These are phyloP conservation scores for Onthophagus taurus DNA, from an alignment of 1,140 invertebrate genomes.

Conservation along the genomic window DNA sequence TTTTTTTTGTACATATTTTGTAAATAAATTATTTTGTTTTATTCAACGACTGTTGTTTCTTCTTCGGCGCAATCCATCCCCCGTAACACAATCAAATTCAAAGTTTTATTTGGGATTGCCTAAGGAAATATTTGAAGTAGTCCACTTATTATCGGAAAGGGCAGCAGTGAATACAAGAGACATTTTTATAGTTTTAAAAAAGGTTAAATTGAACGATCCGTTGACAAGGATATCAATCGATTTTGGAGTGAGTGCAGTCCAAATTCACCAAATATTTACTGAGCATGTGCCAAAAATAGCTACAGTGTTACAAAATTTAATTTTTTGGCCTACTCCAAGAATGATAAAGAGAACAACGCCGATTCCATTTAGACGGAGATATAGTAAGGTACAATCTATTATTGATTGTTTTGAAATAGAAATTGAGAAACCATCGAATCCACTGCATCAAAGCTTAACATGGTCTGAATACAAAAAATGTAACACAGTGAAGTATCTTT, in stretches of 20 bases:
- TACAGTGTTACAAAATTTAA: slow-evolving; percentile 7
- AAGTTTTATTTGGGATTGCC: too few relatives aligned
- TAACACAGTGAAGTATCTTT: slow-evolving; percentile 29
- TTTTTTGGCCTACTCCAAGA: slow-evolving; percentile 5
- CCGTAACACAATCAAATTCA: too few relatives aligned
- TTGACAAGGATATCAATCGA: too few relatives aligned
- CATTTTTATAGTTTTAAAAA: too few relatives aligned
- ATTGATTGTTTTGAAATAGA: slow-evolving; percentile 14
- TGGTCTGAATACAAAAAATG: slow-evolving; percentile 14
- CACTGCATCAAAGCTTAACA: slow-evolving; percentile 6
- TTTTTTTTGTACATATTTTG: too few relatives aligned
- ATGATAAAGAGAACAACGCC: slow-evolving; percentile 19
- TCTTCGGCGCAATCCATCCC: too few relatives aligned
- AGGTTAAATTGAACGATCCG: too few relatives aligned
- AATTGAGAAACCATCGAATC: slow-evolving; percentile 13
- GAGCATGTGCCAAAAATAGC: slow-evolving; percentile 15
- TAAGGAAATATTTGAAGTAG: too few relatives aligned
- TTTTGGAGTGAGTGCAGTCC: slow-evolving; percentile 12
- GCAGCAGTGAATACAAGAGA: too few relatives aligned
- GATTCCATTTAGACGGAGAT: slow-evolving; percentile 20
- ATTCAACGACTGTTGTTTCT: too few relatives aligned
- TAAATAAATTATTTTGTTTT: too few relatives aligned
- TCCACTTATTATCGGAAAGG: too few relatives aligned
- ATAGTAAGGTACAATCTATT: slow-evolving; percentile 15
- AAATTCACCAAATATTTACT: slow-evolving; percentile 16